These are phyloP conservation scores for Alca torda DNA, from an alignment of 2,797 vertebrate genomes.

Conservation along the genomic window DNA sequence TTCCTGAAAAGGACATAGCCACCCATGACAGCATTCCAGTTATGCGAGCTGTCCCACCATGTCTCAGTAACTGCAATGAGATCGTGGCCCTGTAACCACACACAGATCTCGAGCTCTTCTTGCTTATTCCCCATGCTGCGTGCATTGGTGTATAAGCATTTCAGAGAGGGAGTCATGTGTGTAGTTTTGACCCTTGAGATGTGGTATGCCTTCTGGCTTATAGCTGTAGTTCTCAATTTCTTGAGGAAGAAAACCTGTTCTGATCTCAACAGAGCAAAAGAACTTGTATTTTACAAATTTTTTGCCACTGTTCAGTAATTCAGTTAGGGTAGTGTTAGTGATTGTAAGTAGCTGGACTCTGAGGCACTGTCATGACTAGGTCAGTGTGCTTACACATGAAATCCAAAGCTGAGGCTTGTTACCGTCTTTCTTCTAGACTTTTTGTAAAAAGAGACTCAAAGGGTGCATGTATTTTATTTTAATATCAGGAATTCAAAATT, in stretches of 20 bases:
- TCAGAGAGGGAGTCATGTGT: too few species aligned
- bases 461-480: not conserved
- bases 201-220: too few species aligned
- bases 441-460: not conserved
- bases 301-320: not conserved
- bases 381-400: not conserved
- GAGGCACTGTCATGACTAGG: not conserved
- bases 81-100: too few species aligned
- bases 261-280: not conserved
- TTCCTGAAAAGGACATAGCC: too few species aligned
- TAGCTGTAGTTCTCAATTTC: not conserved
- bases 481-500: not conserved
- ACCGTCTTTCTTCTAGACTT: not conserved
- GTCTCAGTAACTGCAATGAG: too few species aligned
- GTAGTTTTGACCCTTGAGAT: too few species aligned
- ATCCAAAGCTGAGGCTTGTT: not conserved
- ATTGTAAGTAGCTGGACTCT: not conserved
- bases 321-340: not conserved
- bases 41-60: too few species aligned
- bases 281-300: not conserved
- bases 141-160: too few species aligned
- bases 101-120: too few species aligned
- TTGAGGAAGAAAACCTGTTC: not conserved
- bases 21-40: too few species aligned
- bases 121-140: too few species aligned